Percentiles rank a stretch among this genome's conserved stretches.
phyloP scores from a whole-genome alignment of 2,113 vertebrate genomes.

The Cyanistes caeruleus region DNA sequence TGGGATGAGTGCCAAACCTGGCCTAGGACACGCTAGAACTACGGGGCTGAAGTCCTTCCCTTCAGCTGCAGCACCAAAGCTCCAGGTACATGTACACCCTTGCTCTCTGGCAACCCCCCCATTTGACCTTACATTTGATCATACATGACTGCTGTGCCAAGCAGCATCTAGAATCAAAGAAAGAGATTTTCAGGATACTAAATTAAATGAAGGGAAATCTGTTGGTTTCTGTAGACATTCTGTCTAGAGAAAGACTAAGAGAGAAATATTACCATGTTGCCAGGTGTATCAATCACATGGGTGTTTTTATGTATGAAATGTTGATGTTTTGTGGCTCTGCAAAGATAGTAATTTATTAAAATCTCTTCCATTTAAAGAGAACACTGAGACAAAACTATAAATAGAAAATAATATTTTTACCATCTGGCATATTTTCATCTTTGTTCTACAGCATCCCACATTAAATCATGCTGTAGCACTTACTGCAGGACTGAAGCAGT shows the following conservation, averaged over 20 bases:
- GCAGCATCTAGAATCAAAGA: not conserved
- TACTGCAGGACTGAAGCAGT: not conserved
- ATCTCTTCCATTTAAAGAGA: not conserved
- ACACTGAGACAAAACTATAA: not conserved
- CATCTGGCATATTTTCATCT: not conserved
- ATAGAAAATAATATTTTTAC: not conserved
- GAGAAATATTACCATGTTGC: not conserved
- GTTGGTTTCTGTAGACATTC: not conserved
- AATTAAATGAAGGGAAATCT: not conserved
- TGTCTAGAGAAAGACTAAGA: not conserved
- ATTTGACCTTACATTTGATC: not conserved
- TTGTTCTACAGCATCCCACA: not conserved
- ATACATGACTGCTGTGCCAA: not conserved
- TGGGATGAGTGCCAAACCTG: not conserved
- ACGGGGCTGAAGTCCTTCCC: not conserved
- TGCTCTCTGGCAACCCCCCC: not conserved
- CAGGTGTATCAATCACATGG: not conserved
- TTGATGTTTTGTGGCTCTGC: not conserved
- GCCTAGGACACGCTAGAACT: not conserved
- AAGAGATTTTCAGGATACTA: not conserved
- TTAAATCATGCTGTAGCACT: not conserved
- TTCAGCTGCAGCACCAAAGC: not conserved
- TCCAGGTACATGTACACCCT: fast-evolving
- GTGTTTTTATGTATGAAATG: not conserved
- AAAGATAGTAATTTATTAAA: not conserved